A percentile compares a stretch with the other conserved stretches of the same genome.
phyloP scores from a whole-genome alignment of 2,797 vertebrate genomes.

The Scyliorhinus canicula region DNA sequence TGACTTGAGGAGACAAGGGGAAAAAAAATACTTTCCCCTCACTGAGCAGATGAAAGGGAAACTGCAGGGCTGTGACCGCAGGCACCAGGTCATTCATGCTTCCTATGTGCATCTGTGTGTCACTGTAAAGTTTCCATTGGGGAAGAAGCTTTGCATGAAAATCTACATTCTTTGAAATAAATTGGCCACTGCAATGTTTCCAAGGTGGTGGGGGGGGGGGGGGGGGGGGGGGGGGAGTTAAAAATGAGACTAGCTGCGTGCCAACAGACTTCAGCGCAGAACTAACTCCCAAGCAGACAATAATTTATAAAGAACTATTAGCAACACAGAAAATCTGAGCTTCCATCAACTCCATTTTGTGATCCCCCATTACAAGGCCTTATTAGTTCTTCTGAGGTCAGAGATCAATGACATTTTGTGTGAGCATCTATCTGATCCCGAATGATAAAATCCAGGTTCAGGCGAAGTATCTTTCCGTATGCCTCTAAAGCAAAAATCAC shows the following conservation, averaged over 20 bases:
- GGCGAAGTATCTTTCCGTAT: background rate
- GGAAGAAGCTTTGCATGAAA: background rate
- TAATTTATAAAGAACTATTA: background rate
- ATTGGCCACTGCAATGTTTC: background rate
- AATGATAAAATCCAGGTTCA: background rate
- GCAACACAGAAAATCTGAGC: background rate
- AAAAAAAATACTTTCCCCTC: background rate
- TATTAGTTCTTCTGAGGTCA: background rate
- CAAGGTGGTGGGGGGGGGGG: background rate
- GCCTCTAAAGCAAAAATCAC: background rate
- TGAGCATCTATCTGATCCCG: background rate
- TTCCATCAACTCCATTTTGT: background rate
- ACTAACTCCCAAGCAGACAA: background rate
- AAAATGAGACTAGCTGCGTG: background rate
- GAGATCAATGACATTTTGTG: background rate
- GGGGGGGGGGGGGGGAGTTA: background rate
- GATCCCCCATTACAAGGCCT: constrained; percentile 9
- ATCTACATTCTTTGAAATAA: background rate
- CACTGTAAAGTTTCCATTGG: background rate
- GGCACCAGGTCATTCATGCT: background rate
- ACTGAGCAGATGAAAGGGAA: background rate
- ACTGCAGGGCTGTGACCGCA: background rate
- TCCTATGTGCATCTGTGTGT: background rate
- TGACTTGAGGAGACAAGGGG: background rate
- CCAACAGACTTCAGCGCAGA: background rate